Evolutionary conservation across 2,797 vertebrate genomes (phyloP).

Genomic region (Cephalopachus bancanus): DNA sequence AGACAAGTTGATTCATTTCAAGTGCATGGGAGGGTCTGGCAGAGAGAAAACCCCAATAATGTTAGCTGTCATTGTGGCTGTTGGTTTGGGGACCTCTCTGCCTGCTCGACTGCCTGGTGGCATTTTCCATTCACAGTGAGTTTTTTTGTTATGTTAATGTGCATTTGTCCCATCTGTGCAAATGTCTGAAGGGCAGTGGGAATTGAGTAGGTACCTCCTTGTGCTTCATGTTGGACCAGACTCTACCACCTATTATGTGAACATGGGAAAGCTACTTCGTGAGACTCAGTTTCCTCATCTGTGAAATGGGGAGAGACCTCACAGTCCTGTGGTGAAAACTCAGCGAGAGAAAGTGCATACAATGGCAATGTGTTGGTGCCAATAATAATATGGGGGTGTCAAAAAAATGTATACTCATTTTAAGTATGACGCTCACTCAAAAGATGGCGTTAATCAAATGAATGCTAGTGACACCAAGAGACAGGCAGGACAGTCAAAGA

Average conservation of each 20-base stretch:
- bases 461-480: too few species aligned
- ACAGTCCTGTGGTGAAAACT: neutral
- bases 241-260: neutral
- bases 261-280: neutral
- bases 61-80: neutral
- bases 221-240: neutral
- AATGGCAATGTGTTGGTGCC: too few species aligned
- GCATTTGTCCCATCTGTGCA: neutral
- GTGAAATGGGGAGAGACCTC: neutral
- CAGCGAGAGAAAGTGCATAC: neutral
- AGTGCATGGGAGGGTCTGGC: neutral
- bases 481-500: too few species aligned
- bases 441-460: too few species aligned
- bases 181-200: neutral
- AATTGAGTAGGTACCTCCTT: neutral
- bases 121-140: neutral
- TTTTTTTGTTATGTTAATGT: neutral
- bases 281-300: neutral
- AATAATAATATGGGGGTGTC: neutral
- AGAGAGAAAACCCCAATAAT: neutral
- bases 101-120: neutral
- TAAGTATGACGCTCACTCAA: too few species aligned
- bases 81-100: neutral
- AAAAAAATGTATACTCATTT: too few species aligned
- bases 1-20: neutral